These are phyloP conservation scores for Priapulus caudatus DNA, from an alignment of 2,888 invertebrate species.

Conservation along the genomic window DNA sequence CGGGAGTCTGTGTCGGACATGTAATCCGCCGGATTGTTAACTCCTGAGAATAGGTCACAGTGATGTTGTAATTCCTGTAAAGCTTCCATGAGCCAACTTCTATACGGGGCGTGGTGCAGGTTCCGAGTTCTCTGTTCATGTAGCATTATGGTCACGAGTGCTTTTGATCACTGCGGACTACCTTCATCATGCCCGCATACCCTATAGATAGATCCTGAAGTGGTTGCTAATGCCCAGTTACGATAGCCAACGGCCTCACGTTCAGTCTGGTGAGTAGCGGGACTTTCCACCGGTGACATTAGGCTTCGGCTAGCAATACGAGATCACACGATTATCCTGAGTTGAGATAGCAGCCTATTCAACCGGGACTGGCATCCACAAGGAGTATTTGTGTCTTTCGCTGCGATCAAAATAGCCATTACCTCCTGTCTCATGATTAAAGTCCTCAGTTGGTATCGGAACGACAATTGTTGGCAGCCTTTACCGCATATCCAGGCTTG, in stretches of 20 bases:
- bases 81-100: slow-evolving; percentile 24
- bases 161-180: slow-evolving; percentile 26
- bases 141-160: slow-evolving; percentile 24
- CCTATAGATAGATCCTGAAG: slow-evolving; percentile 26
- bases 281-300: slow-evolving; percentile 14
- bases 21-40: slow-evolving; percentile 24
- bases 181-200: slow-evolving; percentile 23
- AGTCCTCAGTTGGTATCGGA: too few relatives aligned
- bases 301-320: slow-evolving; percentile 15
- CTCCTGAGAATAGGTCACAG: slow-evolving; percentile 19
- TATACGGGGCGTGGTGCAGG: slow-evolving; percentile 24
- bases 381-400: slow-evolving; percentile 14
- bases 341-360: slow-evolving; percentile 11
- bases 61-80: slow-evolving; percentile 15
- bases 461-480: too few relatives aligned
- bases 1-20: too few relatives aligned
- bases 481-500: too few relatives aligned
- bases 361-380: slow-evolving; percentile 19
- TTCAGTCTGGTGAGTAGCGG: slow-evolving; percentile 21
- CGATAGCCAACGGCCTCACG: slow-evolving; percentile 24
- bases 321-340: slow-evolving; percentile 7
- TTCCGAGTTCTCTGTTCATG: slow-evolving; percentile 21
- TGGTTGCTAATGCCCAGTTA: slow-evolving; percentile 27
- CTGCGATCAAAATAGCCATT: slow-evolving; percentile 16
- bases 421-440: too few relatives aligned